Evolutionary conservation across 2,113 vertebrate genomes (phyloP).

Genomic region (Amazona vittata): DNA sequence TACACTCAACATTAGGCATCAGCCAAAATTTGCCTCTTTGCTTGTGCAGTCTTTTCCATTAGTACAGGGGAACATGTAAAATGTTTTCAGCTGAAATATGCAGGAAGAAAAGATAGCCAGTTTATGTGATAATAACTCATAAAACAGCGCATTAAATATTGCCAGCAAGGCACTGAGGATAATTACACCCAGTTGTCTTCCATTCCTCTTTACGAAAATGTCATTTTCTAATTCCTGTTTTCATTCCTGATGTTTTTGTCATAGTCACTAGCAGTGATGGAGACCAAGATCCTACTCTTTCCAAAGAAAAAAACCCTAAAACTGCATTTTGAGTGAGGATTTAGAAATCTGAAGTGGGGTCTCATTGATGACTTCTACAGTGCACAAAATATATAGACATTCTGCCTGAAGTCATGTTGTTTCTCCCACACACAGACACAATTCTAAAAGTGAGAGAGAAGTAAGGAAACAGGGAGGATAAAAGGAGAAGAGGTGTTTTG

Average conservation of each 20-base stretch:
- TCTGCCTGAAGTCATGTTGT: neutral
- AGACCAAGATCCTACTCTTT: neutral
- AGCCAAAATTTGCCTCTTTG: constrained; percentile 33
- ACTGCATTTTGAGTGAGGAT: neutral
- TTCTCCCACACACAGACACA: neutral
- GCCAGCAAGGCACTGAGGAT: constrained; percentile 14
- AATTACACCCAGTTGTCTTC: constrained; percentile 56
- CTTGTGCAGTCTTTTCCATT: constrained; percentile 43
- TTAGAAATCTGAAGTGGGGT: neutral
- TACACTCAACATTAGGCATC: constrained; percentile 23
- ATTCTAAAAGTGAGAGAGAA: neutral
- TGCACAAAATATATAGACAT: neutral
- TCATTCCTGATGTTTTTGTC: constrained; percentile 15
- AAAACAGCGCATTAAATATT: constrained; percentile 40
- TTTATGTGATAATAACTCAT: constrained; percentile 42
- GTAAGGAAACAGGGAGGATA: neutral
- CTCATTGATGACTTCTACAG: neutral
- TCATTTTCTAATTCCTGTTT: constrained; percentile 40
- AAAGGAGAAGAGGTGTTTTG: neutral
- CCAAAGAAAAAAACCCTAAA: neutral
- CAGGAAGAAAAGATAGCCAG: constrained; percentile 6
- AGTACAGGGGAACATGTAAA: constrained; percentile 21
- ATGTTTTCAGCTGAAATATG: constrained; percentile 34
- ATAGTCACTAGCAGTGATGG: neutral
- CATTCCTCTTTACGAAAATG: constrained; percentile 18